Base-by-base conservation (phyloP, 1,140 invertebrate species). In the Tachypleus tridentatus region DNA sequence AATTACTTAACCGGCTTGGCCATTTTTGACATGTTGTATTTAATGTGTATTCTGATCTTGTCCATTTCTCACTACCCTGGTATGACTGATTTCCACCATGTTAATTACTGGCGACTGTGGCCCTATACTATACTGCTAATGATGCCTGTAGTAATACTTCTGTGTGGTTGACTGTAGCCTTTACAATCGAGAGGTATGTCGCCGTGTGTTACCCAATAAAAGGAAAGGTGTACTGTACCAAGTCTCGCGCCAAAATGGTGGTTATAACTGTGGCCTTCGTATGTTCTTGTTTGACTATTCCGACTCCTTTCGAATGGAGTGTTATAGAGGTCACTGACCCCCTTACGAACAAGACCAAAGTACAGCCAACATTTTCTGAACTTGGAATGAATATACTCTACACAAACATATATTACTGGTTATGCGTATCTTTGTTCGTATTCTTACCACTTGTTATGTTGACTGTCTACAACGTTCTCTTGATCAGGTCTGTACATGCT, bases 171-270 rank as follows among this genome's bases (percentile, higher is more conserved):
- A 87, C 85, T 52, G 86, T 88, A 4, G 84, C 85, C 51, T 89
- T 89, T 73, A 89, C 87, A 4, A 80, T 88, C 62, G 87, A 89
- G 75, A 76, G 87, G 56, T 89, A 87, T 77, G 85, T 89, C 61
- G 87, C 85, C 29, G 86, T 89, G 8, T 85, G 85, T 68, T 83
- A 87, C 77, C 87, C 87, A n/a, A n/a, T n/a, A n/a, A n/a, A n/a
- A n/a, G n/a, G n/a, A n/a, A n/a, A n/a, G n/a, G 80, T 84, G 51
- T 80, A 85, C 71, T 87, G 85, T 72, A 87, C 86, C 3, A 83
- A 85, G 69, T 74, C 73, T 11, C 69, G 75, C 5, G 77, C 76
- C 52, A 77, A 78, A 61, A 74, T 75, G 57, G 82, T 87, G 52
- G 85, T 86, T 60, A 73, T 80, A 63, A 72, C 77, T 5, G 82